Evolutionary conservation across 2,797 vertebrate species (phyloP).

Genomic region (Thunnus albacares): DNA sequence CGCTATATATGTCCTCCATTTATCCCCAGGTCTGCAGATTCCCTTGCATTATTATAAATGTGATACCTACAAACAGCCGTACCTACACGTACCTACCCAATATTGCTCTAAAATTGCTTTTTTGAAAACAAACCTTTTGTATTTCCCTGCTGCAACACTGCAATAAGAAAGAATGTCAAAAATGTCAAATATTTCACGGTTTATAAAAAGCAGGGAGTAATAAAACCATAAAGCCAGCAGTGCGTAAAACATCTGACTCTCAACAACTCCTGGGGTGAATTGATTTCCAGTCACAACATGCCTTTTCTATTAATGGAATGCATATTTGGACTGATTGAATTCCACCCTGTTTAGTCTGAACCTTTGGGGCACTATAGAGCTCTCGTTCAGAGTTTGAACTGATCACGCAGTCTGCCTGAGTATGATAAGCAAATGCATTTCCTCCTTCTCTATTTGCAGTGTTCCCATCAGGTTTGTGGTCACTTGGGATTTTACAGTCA

Average conservation of each 20-base stretch:
- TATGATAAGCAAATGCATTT: constrained; percentile 55
- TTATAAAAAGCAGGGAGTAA: constrained; percentile 57
- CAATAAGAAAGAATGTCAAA: constrained; percentile 20
- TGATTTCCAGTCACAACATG: constrained; percentile 78
- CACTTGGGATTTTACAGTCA: constrained; percentile 38
- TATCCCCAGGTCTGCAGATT: constrained; percentile 16
- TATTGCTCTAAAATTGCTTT: not conserved
- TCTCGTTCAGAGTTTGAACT: constrained; percentile 27
- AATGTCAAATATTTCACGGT: constrained; percentile 45
- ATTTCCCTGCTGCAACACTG: constrained; percentile 6
- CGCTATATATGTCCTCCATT: constrained; percentile 16
- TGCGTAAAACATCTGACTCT: constrained; percentile 73
- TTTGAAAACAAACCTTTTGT: constrained; percentile 15
- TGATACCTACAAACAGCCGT: not conserved
- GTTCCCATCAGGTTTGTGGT: constrained; percentile 23
- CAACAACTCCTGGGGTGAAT: constrained; percentile 72
- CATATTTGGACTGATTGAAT: constrained; percentile 70
- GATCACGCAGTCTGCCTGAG: constrained; percentile 31
- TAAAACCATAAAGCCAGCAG: constrained; percentile 67
- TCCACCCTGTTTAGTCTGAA: constrained; percentile 51
- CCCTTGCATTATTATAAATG: constrained; percentile 6
- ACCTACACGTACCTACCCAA: not conserved
- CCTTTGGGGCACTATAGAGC: constrained; percentile 34
- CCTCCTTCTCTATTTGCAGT: constrained; percentile 5
- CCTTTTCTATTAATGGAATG: constrained; percentile 68